A percentile compares a stretch with the other conserved stretches of the same genome.
Evolutionary conservation across 2,113 vertebrate species (phyloP).

Genomic region (Rattus rattus): DNA sequence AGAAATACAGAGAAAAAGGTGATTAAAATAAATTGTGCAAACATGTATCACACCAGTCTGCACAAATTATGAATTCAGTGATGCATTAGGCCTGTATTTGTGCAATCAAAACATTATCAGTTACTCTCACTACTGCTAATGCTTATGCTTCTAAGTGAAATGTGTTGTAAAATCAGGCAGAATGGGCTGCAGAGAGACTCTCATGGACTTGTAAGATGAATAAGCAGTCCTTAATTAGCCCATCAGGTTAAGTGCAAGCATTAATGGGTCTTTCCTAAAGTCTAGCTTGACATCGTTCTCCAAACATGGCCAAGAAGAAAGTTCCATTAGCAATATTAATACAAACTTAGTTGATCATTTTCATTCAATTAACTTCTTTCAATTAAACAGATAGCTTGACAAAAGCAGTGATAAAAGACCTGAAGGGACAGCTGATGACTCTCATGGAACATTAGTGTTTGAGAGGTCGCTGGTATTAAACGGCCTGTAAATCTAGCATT

Average conservation of each 20-base stretch:
- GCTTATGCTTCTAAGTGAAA: conserved; percentile 92
- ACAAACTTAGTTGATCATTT: conserved; percentile 99
- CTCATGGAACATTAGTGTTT: conserved; percentile 96
- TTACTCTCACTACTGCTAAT: conserved; percentile 86
- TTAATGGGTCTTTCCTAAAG: conserved; percentile 99
- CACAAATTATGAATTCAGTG: conserved; percentile 83
- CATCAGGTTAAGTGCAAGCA: conserved; percentile 99
- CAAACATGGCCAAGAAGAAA: conserved; percentile 99
- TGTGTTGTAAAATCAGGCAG: conserved; percentile 93
- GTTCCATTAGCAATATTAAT: conserved; percentile 99
- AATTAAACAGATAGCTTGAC: conserved; percentile 99
- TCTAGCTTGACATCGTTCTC: conserved; percentile 97
- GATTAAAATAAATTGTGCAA: conserved; percentile 85
- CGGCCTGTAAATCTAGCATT: conserved; percentile 98
- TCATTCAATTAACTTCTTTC: conserved; percentile 99
- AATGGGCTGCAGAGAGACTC: conserved; percentile 91
- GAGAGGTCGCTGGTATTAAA: conserved; percentile 94
- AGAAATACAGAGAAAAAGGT: conserved; percentile 73
- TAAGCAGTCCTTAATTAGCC: conserved; percentile 99
- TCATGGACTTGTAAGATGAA: conserved; percentile 94
- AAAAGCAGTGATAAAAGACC: conserved; percentile 99
- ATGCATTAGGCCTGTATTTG: conserved; percentile 85
- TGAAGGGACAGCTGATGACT: conserved; percentile 96
- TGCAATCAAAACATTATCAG: conserved; percentile 89
- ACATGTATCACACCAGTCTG: conserved; percentile 78